Percentiles rank a stretch among this genome's conserved stretches.
phyloP scores from a whole-genome alignment of 1,140 invertebrate genomes.

The Parapsyche elsis region DNA sequence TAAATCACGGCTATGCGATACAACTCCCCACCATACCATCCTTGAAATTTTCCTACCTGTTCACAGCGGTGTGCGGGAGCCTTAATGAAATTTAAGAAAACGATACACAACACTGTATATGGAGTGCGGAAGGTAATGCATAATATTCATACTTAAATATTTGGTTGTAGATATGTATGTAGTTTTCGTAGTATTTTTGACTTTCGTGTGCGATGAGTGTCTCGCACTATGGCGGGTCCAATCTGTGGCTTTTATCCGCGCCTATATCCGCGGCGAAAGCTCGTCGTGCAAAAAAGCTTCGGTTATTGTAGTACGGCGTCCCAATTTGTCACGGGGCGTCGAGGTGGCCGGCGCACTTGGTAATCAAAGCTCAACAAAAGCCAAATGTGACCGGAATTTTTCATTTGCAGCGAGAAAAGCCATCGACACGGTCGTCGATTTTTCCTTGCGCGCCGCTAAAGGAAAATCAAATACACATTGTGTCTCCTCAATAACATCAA shows the following conservation, averaged over 20 bases:
- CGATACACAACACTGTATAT: no score
- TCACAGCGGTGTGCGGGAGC: no score
- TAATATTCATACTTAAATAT: no score
- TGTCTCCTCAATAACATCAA: conserved; percentile 37
- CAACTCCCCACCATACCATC: no score
- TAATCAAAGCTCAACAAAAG: conserved; percentile 56
- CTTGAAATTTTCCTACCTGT: no score
- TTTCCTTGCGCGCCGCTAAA: not conserved
- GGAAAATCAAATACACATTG: conserved; percentile 36
- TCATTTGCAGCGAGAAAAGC: conserved; percentile 40
- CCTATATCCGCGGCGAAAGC: not conserved
- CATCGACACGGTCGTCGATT: not conserved
- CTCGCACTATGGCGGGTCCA: not conserved
- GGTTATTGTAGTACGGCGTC: conserved; percentile 4
- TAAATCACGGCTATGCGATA: no score
- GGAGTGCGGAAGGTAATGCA: no score
- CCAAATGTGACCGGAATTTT: conserved; percentile 56
- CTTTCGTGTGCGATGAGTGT: no score
- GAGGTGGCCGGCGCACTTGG: conserved; percentile 35
- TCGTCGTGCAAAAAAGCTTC: not conserved
- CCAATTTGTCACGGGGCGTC: conserved; percentile 49
- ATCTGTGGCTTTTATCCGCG: not conserved
- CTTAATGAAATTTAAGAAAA: no score
- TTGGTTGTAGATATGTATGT: no score
- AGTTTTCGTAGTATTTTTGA: no score